These are phyloP conservation scores for Eupelmus urozonus DNA, from an alignment of 2,888 invertebrate genomes.

Conservation along the genomic window DNA sequence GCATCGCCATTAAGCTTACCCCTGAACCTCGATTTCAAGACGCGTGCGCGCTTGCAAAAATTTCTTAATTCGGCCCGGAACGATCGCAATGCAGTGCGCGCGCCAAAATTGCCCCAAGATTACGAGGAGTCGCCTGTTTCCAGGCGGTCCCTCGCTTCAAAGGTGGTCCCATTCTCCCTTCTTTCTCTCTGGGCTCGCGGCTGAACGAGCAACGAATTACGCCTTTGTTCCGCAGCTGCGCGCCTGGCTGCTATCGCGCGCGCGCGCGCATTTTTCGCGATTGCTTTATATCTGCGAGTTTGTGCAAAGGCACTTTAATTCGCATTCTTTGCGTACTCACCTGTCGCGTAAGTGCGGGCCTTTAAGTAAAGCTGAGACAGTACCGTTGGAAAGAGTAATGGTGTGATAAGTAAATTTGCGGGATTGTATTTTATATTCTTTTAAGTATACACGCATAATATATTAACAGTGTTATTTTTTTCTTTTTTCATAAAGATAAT, in stretches of 20 bases:
- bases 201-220: slow-evolving; percentile 67
- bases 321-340: slow-evolving; percentile 23
- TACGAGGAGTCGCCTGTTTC: slow-evolving; percentile 4
- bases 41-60: slow-evolving; percentile 55
- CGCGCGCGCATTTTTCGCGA: slow-evolving; percentile 31
- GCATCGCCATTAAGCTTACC: slow-evolving; percentile 12
- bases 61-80: slow-evolving; percentile 66
- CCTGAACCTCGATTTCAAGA: no score
- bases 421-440: no score
- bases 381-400: slow-evolving; percentile 6
- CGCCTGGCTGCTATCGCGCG: neutral
- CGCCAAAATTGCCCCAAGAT: slow-evolving; percentile 46
- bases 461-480: no score
- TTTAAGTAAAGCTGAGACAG: no score
- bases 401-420: neutral
- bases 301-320: slow-evolving; percentile 34
- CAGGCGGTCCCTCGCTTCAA: slow-evolving; percentile 61
- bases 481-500: no score
- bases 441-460: no score
- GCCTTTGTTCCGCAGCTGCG: slow-evolving; percentile 56
- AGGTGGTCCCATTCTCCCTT: slow-evolving; percentile 69
- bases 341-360: slow-evolving; percentile 2
- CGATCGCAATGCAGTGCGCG: slow-evolving; percentile 56
- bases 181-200: no score
- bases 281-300: slow-evolving; percentile 31